These are phyloP conservation scores for Antitype chi DNA, from an alignment of 2,888 invertebrate genomes.

Conservation along the genomic window DNA sequence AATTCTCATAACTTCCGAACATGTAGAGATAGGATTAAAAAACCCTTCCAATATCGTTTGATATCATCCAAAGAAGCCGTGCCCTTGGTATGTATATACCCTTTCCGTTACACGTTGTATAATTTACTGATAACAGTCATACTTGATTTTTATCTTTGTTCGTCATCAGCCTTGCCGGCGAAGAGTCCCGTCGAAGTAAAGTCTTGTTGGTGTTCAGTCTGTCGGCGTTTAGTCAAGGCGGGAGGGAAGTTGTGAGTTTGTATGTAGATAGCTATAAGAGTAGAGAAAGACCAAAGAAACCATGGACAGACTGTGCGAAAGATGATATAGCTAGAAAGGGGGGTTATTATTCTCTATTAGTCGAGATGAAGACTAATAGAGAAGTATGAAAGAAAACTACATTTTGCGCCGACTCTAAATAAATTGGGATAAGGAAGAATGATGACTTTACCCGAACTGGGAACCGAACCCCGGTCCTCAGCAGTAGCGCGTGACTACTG, in stretches of 20 bases:
- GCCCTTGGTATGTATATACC: no score
- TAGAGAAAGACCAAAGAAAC: not conserved
- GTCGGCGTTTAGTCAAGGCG: no score
- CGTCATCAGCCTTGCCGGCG: not conserved
- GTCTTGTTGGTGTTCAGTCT: no score
- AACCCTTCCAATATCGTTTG: no score
- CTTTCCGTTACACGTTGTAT: no score
- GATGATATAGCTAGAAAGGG: not conserved
- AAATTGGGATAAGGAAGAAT: not conserved
- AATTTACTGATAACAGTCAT: not conserved
- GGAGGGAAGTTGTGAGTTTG: no score
- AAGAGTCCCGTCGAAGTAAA: no score
- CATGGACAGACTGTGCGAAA: not conserved
- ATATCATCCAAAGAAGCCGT: no score
- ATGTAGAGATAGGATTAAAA: no score
- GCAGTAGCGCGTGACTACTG: not conserved
- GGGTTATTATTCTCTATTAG: no score
- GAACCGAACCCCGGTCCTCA: not conserved
- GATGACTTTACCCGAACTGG: not conserved
- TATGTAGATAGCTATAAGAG: no score
- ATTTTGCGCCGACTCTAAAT: not conserved
- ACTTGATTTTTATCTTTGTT: constrained; percentile 5
- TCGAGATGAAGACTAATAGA: not conserved
- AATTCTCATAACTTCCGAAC: no score
- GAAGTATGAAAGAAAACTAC: not conserved